Evolutionary conservation across 2,797 vertebrate genomes (phyloP).

Genomic region (Argyrosomus regius): DNA sequence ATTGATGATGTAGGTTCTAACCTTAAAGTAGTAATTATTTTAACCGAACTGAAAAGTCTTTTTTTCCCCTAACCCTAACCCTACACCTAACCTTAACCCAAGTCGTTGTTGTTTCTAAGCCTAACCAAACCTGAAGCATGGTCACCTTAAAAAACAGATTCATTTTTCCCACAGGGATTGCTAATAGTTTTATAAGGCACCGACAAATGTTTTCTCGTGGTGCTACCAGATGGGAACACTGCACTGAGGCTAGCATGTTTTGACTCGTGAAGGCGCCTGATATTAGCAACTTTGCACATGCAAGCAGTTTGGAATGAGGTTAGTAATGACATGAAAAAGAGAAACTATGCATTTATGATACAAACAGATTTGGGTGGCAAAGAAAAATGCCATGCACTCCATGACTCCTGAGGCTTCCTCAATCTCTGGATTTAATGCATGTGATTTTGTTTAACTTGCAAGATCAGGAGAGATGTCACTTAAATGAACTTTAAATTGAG

Average conservation of each 20-base stretch:
- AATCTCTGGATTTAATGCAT: constrained; percentile 1
- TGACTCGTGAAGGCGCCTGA: too few species aligned
- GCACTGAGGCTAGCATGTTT: too few species aligned
- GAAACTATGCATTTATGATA: neutral
- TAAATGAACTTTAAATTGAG: constrained; percentile 22
- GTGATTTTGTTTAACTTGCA: constrained; percentile 11
- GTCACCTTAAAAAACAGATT: neutral
- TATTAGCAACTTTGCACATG: too few species aligned
- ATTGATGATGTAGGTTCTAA: too few species aligned
- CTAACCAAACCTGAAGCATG: neutral
- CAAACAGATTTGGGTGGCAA: neutral
- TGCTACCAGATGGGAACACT: too few species aligned
- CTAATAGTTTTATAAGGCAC: neutral
- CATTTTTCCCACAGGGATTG: neutral
- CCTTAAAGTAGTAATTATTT: too few species aligned
- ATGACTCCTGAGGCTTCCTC: neutral
- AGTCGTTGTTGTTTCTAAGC: neutral
- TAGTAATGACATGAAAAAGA: neutral
- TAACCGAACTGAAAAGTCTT: too few species aligned
- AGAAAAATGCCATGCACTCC: neutral
- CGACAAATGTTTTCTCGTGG: neutral
- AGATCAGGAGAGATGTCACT: constrained; percentile 21
- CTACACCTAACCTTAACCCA: too few species aligned
- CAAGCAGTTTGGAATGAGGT: neutral
- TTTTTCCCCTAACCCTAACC: too few species aligned